These are phyloP conservation scores for Proisotoma minuta DNA, from an alignment of 2,888 invertebrate species.

Conservation along the genomic window DNA sequence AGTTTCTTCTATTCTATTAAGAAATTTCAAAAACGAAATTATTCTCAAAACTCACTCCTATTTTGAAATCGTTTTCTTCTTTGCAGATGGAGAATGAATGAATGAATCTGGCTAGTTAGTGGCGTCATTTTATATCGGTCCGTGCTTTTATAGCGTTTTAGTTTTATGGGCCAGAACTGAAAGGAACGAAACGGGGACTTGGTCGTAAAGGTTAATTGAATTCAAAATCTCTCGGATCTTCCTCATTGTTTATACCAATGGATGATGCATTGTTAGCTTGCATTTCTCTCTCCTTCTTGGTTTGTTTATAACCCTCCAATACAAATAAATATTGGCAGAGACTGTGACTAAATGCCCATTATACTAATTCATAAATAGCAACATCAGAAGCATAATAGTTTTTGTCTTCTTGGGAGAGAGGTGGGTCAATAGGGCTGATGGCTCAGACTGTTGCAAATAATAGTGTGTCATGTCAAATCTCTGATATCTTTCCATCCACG, in stretches of 20 bases:
- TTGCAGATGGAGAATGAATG: neutral
- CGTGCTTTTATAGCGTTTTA: constrained; percentile 1
- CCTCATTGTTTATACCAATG: constrained; percentile 27
- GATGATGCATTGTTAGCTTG: constrained; percentile 5
- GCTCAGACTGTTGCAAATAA: too few species aligned
- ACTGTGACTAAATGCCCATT: too few species aligned
- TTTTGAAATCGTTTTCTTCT: neutral
- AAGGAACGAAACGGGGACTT: neutral
- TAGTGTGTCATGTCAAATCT: too few species aligned
- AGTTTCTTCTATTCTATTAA: neutral
- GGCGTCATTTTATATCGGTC: neutral
- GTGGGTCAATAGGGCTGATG: too few species aligned
- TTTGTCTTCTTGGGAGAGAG: too few species aligned
- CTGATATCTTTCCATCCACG: too few species aligned
- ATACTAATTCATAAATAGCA: too few species aligned
- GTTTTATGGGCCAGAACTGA: constrained; percentile 6
- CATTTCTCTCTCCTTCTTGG: too few species aligned
- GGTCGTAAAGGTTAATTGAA: constrained; percentile 46
- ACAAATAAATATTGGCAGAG: too few species aligned
- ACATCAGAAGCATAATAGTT: too few species aligned
- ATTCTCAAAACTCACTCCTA: neutral
- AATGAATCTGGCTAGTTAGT: neutral
- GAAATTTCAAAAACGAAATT: too few species aligned
- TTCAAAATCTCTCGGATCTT: constrained; percentile 24
- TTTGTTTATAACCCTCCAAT: too few species aligned